Conservation (phyloP, 2,797 vertebrate genomes). For the Poeciliopsis infans region DNA sequence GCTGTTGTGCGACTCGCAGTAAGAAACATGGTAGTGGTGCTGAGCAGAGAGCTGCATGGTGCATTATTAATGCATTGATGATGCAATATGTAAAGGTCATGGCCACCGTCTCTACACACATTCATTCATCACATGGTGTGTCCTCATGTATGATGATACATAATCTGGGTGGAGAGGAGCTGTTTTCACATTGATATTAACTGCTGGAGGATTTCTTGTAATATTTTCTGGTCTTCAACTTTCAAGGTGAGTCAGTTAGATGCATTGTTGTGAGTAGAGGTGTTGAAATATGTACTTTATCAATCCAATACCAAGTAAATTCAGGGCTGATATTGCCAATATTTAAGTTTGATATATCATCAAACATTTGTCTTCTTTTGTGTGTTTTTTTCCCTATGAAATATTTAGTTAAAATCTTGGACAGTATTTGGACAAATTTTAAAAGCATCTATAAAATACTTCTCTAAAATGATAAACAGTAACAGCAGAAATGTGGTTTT, state of each 20-base stretch:
- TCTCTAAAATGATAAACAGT: not conserved
- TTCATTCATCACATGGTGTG: conserved; percentile 49
- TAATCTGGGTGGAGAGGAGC: not conserved
- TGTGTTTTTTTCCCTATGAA: not conserved
- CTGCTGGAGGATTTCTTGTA: not conserved
- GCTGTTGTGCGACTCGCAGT: conserved; percentile 71
- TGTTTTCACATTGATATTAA: not conserved
- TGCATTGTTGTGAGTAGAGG: not conserved
- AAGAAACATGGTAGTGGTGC: conserved; percentile 76
- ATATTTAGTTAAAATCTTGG: not conserved
- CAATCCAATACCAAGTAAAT: not conserved
- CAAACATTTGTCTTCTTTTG: not conserved
- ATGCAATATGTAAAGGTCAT: conserved; percentile 79
- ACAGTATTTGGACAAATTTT: not conserved
- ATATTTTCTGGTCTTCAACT: not conserved
- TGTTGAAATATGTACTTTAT: not conserved
- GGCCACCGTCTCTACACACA: conserved; percentile 55
- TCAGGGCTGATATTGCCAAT: not conserved
- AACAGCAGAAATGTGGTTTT: not conserved
- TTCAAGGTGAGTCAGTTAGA: not conserved
- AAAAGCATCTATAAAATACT: too few species aligned
- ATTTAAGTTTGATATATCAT: not conserved
- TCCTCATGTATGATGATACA: conserved; percentile 18
- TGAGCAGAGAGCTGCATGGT: conserved; percentile 73
- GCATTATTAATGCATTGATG: conserved; percentile 82